Evolutionary conservation across 1,140 invertebrate species (phyloP).

Genomic region (Hylaeus anthracinus): DNA sequence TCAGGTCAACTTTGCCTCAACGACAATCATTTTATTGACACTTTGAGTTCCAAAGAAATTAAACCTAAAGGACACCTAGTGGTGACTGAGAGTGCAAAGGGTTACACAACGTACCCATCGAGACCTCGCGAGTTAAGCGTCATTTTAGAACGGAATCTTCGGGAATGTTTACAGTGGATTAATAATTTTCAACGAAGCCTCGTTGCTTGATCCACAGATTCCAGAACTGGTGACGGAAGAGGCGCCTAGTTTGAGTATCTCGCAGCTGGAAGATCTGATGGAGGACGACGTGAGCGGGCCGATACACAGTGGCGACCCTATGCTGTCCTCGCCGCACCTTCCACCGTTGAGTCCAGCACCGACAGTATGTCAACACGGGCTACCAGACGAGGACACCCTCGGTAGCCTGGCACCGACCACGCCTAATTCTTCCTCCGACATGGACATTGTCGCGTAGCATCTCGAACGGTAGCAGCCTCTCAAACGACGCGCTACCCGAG

Average conservation of each 20-base stretch:
- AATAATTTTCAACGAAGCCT: neutral
- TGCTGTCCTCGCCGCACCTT: slow-evolving; percentile 83
- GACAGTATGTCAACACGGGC: slow-evolving; percentile 72
- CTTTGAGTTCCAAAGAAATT: too few species aligned
- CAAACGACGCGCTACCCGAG: neutral
- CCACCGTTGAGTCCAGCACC: slow-evolving; percentile 77
- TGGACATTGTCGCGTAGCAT: slow-evolving; percentile 79
- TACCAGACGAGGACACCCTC: slow-evolving; percentile 78
- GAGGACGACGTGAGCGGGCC: slow-evolving; percentile 88
- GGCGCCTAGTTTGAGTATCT: slow-evolving; percentile 83
- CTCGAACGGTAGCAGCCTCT: slow-evolving; percentile 20
- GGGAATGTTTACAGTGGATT: too few species aligned
- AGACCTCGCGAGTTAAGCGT: too few species aligned
- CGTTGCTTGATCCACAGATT: slow-evolving; percentile 72
- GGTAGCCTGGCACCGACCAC: slow-evolving; percentile 76
- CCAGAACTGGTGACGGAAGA: slow-evolving; percentile 82
- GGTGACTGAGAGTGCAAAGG: too few species aligned
- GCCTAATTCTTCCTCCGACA: slow-evolving; percentile 78
- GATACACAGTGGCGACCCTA: slow-evolving; percentile 86
- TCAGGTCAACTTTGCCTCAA: too few species aligned
- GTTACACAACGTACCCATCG: too few species aligned
- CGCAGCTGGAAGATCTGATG: slow-evolving; percentile 90
- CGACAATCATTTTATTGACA: too few species aligned
- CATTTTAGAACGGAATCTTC: too few species aligned
- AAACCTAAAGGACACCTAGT: too few species aligned